phyloP scores from a whole-genome alignment of 2,113 vertebrate genomes.

The Chaetops frenatus region DNA sequence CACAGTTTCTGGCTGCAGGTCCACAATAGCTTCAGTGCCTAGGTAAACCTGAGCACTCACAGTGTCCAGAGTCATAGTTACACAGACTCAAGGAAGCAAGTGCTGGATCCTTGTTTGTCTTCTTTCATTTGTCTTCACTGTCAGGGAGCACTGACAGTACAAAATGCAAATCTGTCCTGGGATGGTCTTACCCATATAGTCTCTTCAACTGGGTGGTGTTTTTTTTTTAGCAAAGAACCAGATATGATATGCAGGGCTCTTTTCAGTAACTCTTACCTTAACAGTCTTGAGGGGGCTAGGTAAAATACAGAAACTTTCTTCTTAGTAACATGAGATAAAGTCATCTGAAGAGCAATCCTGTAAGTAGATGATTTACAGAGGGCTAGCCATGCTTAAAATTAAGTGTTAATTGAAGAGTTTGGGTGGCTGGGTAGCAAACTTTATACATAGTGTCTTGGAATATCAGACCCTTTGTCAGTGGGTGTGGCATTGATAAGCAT shows the following conservation, averaged over 20 bases:
- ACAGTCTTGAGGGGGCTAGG: accelerated
- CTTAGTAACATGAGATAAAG: background rate
- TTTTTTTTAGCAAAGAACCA: background rate
- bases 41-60: background rate
- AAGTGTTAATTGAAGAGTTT: background rate
- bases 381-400: background rate
- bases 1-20: background rate
- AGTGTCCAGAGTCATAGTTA: background rate
- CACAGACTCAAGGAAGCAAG: background rate
- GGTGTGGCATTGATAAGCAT: background rate
- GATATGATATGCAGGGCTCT: accelerated
- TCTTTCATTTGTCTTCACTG: background rate
- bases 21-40: accelerated
- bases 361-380: background rate
- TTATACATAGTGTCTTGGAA: background rate
- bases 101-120: background rate
- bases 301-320: background rate
- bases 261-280: background rate
- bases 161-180: background rate
- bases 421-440: background rate
- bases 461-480: background rate
- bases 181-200: background rate
- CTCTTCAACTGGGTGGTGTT: background rate
- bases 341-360: background rate
- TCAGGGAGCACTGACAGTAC: background rate